phyloP scores from a whole-genome alignment of 2,113 vertebrate species.

The Coptodon bakossiorum region DNA sequence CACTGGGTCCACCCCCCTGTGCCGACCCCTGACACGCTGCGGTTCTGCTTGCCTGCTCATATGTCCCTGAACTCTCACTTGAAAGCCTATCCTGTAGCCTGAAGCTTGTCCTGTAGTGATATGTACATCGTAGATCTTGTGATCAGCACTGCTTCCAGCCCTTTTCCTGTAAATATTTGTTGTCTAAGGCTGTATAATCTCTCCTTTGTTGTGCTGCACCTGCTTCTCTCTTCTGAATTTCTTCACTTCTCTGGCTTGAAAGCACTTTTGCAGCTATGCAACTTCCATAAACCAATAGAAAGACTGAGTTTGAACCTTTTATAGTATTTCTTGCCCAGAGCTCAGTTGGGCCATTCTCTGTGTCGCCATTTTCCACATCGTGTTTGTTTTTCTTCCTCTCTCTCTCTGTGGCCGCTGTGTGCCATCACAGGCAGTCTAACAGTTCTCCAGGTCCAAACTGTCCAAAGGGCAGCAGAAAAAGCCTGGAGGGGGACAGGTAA shows the following conservation, averaged over 20 bases:
- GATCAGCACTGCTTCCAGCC: not conserved
- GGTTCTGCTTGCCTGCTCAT: constrained; percentile 21
- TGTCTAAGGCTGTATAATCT: not conserved
- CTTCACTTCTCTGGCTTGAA: not conserved
- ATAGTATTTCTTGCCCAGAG: not conserved
- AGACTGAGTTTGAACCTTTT: not conserved
- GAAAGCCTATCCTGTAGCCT: not conserved
- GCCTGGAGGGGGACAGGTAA: constrained; percentile 88
- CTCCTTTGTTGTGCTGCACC: constrained; percentile 5
- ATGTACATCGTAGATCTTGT: not conserved
- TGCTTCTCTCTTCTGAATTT: constrained; percentile 5
- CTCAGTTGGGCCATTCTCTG: constrained; percentile 8
- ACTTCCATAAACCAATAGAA: not conserved
- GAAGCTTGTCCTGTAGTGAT: not conserved
- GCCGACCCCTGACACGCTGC: not conserved
- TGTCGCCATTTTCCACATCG: constrained; percentile 28
- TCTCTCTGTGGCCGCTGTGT: constrained; percentile 62
- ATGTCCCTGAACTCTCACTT: not conserved
- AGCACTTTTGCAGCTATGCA: not conserved
- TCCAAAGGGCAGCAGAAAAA: constrained; percentile 84
- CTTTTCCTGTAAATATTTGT: constrained; percentile 13
- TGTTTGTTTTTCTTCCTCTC: constrained; percentile 49
- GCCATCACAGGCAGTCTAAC: constrained; percentile 82
- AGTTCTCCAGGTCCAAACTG: constrained; percentile 86
- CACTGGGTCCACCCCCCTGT: constrained; percentile 65